A percentile compares a stretch with the other conserved stretches of the same genome.
Evolutionary conservation across 2,888 invertebrate genomes (phyloP).

Genomic region (Cantharis rufa): DNA sequence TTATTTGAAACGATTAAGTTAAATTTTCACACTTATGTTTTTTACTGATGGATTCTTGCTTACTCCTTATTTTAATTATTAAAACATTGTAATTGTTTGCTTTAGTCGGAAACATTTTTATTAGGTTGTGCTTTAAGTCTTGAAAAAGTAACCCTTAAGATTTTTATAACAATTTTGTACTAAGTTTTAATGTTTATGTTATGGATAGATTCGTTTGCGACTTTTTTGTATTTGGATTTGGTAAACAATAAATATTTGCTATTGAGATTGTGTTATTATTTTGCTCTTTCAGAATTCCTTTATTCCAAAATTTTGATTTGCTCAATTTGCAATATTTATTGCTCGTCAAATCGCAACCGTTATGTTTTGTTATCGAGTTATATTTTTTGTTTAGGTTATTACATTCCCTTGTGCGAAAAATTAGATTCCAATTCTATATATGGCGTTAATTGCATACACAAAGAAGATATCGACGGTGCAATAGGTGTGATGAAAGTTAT

Average conservation of each 20-base stretch:
- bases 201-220: constrained; percentile 37
- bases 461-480: constrained; percentile 65
- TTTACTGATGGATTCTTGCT: neutral
- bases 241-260: constrained; percentile 57
- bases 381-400: constrained; percentile 6
- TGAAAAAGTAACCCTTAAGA: constrained; percentile 5
- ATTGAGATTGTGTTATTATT: constrained; percentile 47
- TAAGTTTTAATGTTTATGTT: neutral
- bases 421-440: neutral
- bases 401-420: constrained; percentile 9
- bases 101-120: neutral
- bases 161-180: constrained; percentile 16
- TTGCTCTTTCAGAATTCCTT: constrained; percentile 32
- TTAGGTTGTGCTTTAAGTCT: neutral
- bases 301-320: constrained; percentile 25
- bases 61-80: neutral
- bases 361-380: neutral
- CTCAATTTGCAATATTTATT: constrained; percentile 48
- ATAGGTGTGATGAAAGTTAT: constrained; percentile 67
- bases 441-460: constrained; percentile 68
- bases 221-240: constrained; percentile 35
- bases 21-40: neutral
- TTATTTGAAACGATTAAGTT: neutral
- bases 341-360: constrained; percentile 39
- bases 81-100: neutral